phyloP scores from a whole-genome alignment of 1,140 invertebrate genomes.

The Choristoneura fumiferana region DNA sequence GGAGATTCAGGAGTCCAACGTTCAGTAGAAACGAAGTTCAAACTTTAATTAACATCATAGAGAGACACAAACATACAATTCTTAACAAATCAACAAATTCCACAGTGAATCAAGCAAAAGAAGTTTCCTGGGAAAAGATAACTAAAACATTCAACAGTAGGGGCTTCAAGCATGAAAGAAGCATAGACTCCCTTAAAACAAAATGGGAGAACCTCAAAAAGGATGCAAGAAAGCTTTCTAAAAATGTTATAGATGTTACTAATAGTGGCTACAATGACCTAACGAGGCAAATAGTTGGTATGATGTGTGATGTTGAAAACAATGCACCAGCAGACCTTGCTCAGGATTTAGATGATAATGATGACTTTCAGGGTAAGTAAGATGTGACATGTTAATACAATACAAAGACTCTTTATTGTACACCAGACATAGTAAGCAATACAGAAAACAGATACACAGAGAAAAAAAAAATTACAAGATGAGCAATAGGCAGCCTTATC shows the following conservation, averaged over 20 bases:
- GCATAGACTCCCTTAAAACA: constrained; percentile 47
- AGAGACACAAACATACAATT: constrained; percentile 54
- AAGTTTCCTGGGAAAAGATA: constrained; percentile 53
- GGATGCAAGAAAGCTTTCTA: constrained; percentile 46
- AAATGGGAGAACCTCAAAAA: constrained; percentile 69
- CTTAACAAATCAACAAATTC: constrained; percentile 55
- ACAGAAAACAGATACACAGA: too few species aligned
- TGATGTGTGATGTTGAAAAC: constrained; percentile 47
- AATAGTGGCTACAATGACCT: constrained; percentile 39
- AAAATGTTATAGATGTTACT: constrained; percentile 45
- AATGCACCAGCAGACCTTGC: constrained; percentile 3
- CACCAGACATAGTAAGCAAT: too few species aligned
- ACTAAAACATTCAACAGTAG: constrained; percentile 52
- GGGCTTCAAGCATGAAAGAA: constrained; percentile 45
- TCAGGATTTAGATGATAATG: neutral
- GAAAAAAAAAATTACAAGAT: too few species aligned
- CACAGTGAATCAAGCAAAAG: constrained; percentile 47
- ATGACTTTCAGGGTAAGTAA: neutral
- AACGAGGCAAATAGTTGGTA: constrained; percentile 38
- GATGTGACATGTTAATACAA: too few species aligned
- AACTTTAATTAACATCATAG: constrained; percentile 46
- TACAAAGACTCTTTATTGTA: too few species aligned
- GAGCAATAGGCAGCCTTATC: too few species aligned
- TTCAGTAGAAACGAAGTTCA: constrained; percentile 53
- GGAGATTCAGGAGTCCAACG: constrained; percentile 45